These are phyloP conservation scores for Gastrophysa polygoni DNA, from an alignment of 2,888 invertebrate species.

Conservation along the genomic window DNA sequence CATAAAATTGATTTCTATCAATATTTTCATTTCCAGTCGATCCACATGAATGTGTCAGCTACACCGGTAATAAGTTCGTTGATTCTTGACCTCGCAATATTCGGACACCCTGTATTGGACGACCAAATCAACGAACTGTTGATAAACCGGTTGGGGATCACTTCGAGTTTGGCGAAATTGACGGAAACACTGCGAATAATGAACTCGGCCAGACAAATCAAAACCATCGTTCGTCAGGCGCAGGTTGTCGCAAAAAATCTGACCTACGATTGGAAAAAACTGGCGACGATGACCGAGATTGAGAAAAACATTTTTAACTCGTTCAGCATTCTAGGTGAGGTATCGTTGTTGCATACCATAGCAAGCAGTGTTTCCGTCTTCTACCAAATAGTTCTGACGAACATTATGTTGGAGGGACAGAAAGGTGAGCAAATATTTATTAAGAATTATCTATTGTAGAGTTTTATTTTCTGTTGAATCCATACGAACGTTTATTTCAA, in stretches of 20 bases:
- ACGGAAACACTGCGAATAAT: constrained; percentile 45
- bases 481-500: too few relatives aligned
- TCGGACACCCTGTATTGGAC: constrained; percentile 66
- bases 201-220: constrained; percentile 19
- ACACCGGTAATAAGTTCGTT: constrained; percentile 60
- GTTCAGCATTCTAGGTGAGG: constrained; percentile 43
- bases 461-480: too few relatives aligned
- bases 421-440: constrained; percentile 55
- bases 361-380: constrained; percentile 61
- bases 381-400: constrained; percentile 64
- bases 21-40: constrained; percentile 54
- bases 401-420: constrained; percentile 61
- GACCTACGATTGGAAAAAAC: constrained; percentile 49
- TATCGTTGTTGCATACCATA: constrained; percentile 57
- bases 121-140: constrained; percentile 61
- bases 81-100: constrained; percentile 66
- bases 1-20: too few relatives aligned
- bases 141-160: constrained; percentile 58
- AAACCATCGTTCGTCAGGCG: constrained; percentile 15
- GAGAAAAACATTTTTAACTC: constrained; percentile 52
- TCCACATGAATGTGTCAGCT: constrained; percentile 57
- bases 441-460: too few relatives aligned
- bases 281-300: constrained; percentile 48
- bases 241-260: constrained; percentile 44
- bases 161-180: constrained; percentile 39